phyloP scores from a whole-genome alignment of 2,113 vertebrate genomes.

The Coreoperca whiteheadi region DNA sequence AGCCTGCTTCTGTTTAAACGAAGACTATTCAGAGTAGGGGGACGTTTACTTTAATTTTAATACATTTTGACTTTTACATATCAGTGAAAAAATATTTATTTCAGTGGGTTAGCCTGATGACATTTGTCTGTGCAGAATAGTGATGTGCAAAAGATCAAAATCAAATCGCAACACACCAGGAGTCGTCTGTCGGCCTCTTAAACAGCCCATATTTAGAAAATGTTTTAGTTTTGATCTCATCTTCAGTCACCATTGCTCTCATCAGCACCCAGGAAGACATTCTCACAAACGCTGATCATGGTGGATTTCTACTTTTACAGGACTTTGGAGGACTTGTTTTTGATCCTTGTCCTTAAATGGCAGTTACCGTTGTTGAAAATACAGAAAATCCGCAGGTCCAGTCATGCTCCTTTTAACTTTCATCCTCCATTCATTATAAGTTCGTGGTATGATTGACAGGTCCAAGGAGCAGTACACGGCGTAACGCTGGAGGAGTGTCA shows the following conservation, averaged over 20 bases:
- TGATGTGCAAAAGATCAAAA: not conserved
- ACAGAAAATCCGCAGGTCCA: not conserved
- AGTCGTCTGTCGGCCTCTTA: not conserved
- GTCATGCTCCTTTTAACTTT: not conserved
- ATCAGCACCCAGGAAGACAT: not conserved
- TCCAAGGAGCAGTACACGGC: conserved; percentile 94
- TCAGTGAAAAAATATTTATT: not conserved
- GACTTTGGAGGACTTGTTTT: not conserved
- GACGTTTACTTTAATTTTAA: not conserved
- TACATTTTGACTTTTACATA: not conserved
- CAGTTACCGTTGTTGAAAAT: not conserved
- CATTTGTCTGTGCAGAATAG: not conserved
- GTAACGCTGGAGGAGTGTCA: conserved; percentile 96
- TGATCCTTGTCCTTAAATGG: not conserved
- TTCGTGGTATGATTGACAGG: conserved; percentile 77
- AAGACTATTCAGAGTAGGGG: no score
- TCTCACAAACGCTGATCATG: not conserved
- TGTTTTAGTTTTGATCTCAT: not conserved
- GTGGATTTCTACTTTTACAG: not conserved
- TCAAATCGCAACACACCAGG: not conserved
- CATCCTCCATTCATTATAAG: not conserved
- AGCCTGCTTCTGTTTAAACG: not conserved
- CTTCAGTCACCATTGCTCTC: not conserved
- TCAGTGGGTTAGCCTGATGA: not conserved
- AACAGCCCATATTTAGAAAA: not conserved